Conservation (phyloP, 2,888 invertebrate genomes). For the Erebia palarica region DNA sequence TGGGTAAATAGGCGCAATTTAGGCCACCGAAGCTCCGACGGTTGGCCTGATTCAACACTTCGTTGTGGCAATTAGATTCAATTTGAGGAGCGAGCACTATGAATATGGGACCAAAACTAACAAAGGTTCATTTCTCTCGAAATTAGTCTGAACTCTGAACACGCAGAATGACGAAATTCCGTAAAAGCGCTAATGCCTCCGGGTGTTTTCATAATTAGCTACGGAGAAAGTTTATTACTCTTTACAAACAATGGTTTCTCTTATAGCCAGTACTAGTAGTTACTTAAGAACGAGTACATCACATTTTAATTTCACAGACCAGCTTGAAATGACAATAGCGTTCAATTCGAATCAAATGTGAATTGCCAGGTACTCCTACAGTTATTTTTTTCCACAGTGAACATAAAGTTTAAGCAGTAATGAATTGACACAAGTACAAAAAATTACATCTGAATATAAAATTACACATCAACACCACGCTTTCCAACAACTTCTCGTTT, state of each 20-base stretch:
- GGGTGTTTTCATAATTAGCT: conserved; percentile 41
- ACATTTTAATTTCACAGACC: not conserved
- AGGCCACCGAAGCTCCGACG: conserved; percentile 62
- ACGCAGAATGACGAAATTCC: conserved; percentile 41
- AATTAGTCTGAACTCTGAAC: conserved; percentile 49
- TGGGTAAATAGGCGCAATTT: conserved; percentile 78
- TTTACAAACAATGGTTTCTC: conserved; percentile 1
- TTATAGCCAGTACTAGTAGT: not conserved
- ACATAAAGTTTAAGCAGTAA: too few relatives aligned
- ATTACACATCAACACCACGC: not conserved
- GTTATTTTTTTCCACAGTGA: too few relatives aligned
- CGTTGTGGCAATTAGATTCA: conserved; percentile 80
- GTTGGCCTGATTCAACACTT: conserved; percentile 79
- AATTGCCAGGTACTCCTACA: not conserved
- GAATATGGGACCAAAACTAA: conserved; percentile 63
- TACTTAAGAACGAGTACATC: not conserved
- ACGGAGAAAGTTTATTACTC: conserved; percentile 24
- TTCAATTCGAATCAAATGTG: not conserved
- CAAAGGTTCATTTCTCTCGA: conserved; percentile 67
- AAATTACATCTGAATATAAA: too few relatives aligned
- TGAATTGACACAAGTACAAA: too few relatives aligned
- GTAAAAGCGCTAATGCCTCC: conserved; percentile 38
- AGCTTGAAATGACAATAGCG: not conserved
- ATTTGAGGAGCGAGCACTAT: conserved; percentile 71
- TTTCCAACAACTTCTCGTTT: not conserved